Evolutionary conservation across 2,113 vertebrate species (phyloP).

Genomic region (Globicephala melas): DNA sequence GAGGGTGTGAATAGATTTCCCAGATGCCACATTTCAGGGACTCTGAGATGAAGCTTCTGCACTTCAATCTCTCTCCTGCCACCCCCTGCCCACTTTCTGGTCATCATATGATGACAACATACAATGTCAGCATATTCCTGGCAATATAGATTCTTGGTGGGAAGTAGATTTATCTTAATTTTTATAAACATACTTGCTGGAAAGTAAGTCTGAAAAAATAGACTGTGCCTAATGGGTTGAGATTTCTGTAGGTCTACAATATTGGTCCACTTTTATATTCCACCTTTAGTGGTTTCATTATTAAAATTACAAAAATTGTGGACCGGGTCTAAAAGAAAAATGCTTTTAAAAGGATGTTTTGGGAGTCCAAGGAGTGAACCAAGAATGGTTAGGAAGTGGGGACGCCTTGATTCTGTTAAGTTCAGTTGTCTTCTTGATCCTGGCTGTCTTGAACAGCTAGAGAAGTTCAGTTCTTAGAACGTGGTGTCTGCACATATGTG

Average conservation of each 20-base stretch:
- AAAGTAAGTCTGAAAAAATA: neutral
- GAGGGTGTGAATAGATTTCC: neutral
- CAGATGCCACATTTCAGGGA: neutral
- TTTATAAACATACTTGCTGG: constrained; percentile 17
- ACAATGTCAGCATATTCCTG: fast-evolving
- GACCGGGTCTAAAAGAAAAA: neutral
- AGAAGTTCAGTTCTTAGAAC: neutral
- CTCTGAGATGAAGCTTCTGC: neutral
- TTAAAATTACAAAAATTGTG: neutral
- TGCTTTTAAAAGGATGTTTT: neutral
- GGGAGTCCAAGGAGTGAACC: neutral
- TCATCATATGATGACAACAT: neutral
- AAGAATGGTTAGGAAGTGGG: neutral
- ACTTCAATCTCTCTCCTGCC: neutral
- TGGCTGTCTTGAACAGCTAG: neutral
- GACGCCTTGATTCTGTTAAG: neutral
- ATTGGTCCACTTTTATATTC: neutral
- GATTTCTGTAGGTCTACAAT: neutral
- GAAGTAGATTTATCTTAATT: constrained; percentile 30
- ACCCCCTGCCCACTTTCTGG: neutral
- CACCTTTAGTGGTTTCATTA: neutral
- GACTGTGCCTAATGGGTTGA: neutral
- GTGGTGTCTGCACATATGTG: neutral
- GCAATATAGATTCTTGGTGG: neutral
- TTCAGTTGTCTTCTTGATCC: neutral